Evolutionary conservation across 2,888 invertebrate genomes (phyloP).

Genomic region (Hoplodrina ambigua): DNA sequence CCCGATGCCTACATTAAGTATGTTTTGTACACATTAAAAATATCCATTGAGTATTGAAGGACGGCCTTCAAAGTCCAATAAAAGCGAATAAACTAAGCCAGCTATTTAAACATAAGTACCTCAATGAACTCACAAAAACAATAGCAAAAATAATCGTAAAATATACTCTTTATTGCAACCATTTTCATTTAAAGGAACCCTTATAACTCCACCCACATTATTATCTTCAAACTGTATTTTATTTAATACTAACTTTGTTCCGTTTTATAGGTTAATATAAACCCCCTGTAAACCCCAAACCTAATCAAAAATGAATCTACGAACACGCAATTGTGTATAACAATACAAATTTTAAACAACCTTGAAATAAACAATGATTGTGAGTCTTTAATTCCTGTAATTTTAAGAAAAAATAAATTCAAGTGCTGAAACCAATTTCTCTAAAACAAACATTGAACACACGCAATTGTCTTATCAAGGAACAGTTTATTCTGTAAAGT

Average conservation of each 20-base stretch:
- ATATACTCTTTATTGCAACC: constrained; percentile 12
- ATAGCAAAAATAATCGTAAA: constrained; percentile 28
- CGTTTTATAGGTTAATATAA: constrained; percentile 2
- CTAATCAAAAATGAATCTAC: constrained; percentile 33
- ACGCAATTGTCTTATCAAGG: constrained; percentile 29
- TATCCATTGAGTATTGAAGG: background rate
- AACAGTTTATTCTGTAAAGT: constrained; percentile 28
- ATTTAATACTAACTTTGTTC: constrained; percentile 12
- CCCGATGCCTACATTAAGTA: too few species aligned
- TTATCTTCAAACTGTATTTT: constrained; percentile 38
- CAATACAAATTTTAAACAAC: constrained; percentile 2
- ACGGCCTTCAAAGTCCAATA: background rate
- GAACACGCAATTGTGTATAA: constrained; percentile 23
- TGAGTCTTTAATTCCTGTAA: constrained; percentile 15
- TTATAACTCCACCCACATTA: constrained; percentile 33
- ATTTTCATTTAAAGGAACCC: constrained; percentile 29
- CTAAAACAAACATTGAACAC: constrained; percentile 29
- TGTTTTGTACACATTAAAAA: too few species aligned
- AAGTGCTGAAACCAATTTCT: constrained; percentile 37
- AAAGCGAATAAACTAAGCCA: constrained; percentile 9
- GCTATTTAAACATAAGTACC: background rate
- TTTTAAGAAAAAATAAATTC: constrained; percentile 18
- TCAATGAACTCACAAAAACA: constrained; percentile 2
- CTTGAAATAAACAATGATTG: constrained; percentile 19
- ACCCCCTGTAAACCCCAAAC: background rate